Base-by-base conservation (phyloP, 2,113 vertebrate species). In the Climacteris rufus region DNA sequence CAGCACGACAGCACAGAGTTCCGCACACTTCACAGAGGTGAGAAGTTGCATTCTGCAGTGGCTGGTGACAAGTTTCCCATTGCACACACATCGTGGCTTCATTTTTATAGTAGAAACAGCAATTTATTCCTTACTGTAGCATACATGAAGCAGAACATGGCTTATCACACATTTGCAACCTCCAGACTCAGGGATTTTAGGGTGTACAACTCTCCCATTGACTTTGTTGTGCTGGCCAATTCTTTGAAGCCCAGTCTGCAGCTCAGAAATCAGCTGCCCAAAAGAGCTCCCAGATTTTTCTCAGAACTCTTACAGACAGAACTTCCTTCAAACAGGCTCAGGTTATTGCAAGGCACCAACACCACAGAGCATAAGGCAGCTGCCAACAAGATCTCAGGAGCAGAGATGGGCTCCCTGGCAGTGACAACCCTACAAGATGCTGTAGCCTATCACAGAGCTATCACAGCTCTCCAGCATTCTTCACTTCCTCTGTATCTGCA, bases 61-160 rank as follows among this genome's bases (percentile, higher is more conserved):
- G 5, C 11, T 52, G 27, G 30, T 72, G 37, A 57, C 1, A 5
- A 31, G 11, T 17, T 71, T 45, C 52, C 33, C 37, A 28, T 7
- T 24, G 45, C 37, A 65, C 2, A 22, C 39, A 28, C 13, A 35
- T 9, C 40, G 24, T 15, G 8, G 42, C 54, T 75, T 27, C 47
- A 39, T 35, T 47, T 64, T 59, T 19, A 52, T 1, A 70, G 44
- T 22, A 72, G 33, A 30, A 66, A 2, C 47, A 75, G 39, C 7
- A 5, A 33, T 19, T 7, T 5, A 15, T 15, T 33, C 70, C 52
- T 63, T 25, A 16, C 14, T 52, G 28, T 15, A 76, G 27, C 0
- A 0, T 0, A 9, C 16, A n/a, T 0, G 2, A 74, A 79, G 14
- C 28, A 84, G 42, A 59, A 11, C 23, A 13, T 0, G 2, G 14